phyloP scores from a whole-genome alignment of 2,797 vertebrate genomes.

The Lateolabrax maculatus region DNA sequence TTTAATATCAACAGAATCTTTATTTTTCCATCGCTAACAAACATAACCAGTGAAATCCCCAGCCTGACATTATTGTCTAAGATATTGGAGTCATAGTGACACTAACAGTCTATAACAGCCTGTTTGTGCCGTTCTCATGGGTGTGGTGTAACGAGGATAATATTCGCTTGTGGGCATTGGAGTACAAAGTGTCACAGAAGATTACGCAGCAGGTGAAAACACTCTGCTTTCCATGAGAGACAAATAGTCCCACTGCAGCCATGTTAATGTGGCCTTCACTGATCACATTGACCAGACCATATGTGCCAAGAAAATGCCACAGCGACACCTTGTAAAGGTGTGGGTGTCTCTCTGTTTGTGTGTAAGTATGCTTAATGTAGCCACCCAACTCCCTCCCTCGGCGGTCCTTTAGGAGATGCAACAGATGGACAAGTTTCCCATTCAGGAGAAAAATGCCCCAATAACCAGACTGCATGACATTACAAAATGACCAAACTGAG shows the following conservation, averaged over 20 bases:
- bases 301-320: conserved; percentile 78
- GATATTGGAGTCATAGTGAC: conserved; percentile 21
- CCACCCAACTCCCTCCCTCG: conserved; percentile 32
- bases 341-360: conserved; percentile 18
- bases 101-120: conserved; percentile 16
- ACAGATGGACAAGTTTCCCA: conserved; percentile 83
- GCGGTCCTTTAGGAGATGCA: conserved; percentile 79
- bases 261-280: conserved; percentile 79
- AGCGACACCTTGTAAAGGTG: conserved; percentile 76
- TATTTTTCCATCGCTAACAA: background rate
- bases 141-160: conserved; percentile 79
- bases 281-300: conserved; percentile 64
- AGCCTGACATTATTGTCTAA: conserved; percentile 69
- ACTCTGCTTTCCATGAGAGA: conserved; percentile 71
- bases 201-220: conserved; percentile 74
- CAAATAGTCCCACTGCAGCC: conserved; percentile 77
- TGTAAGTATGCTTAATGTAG: conserved; percentile 22
- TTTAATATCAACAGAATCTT: background rate
- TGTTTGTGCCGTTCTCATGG: conserved; percentile 45
- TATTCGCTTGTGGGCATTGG: conserved; percentile 75
- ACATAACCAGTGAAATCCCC: conserved; percentile 39
- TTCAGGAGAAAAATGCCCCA: conserved; percentile 78
- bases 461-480: conserved; percentile 75
- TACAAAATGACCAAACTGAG: conserved; percentile 70
- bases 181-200: conserved; percentile 73